phyloP scores from a whole-genome alignment of 2,888 invertebrate species.

The Oscheius sp. region DNA sequence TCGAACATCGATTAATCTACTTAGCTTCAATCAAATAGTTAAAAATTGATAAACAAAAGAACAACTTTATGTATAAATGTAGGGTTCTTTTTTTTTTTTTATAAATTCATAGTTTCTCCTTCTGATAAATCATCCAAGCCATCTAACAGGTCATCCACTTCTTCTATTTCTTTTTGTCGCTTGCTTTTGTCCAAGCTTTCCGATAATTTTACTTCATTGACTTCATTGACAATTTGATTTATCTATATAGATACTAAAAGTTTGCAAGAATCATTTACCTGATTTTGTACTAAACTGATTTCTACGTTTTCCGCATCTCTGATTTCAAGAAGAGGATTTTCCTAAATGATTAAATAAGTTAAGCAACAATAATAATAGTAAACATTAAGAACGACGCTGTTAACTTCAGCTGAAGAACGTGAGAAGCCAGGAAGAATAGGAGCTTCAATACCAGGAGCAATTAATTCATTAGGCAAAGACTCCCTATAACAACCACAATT shows the following conservation, averaged over 20 bases:
- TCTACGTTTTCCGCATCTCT: conserved; percentile 33
- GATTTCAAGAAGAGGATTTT: conserved; percentile 39
- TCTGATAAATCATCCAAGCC: conserved; percentile 50
- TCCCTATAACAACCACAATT: conserved; percentile 16
- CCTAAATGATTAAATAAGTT: conserved; percentile 34
- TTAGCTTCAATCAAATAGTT: too few relatives aligned
- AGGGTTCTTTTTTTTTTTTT: too few relatives aligned
- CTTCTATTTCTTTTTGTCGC: conserved; percentile 43
- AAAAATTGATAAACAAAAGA: too few relatives aligned
- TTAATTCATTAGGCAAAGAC: conserved; percentile 34
- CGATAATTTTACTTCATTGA: background rate
- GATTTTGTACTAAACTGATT: background rate
- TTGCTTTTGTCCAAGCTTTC: background rate
- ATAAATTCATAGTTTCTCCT: conserved; percentile 27
- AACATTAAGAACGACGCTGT: conserved; percentile 45
- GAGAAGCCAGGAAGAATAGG: background rate
- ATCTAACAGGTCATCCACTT: conserved; percentile 44
- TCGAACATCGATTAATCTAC: too few relatives aligned
- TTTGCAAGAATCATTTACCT: background rate
- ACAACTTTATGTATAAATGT: too few relatives aligned
- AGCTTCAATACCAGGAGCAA: conserved; percentile 32
- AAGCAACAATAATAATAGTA: background rate
- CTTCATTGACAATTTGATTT: background rate
- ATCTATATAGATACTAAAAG: background rate
- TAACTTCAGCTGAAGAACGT: conserved; percentile 23